Evolutionary conservation across 2,797 vertebrate species (phyloP).

Genomic region (Thalassophryne amazonica): DNA sequence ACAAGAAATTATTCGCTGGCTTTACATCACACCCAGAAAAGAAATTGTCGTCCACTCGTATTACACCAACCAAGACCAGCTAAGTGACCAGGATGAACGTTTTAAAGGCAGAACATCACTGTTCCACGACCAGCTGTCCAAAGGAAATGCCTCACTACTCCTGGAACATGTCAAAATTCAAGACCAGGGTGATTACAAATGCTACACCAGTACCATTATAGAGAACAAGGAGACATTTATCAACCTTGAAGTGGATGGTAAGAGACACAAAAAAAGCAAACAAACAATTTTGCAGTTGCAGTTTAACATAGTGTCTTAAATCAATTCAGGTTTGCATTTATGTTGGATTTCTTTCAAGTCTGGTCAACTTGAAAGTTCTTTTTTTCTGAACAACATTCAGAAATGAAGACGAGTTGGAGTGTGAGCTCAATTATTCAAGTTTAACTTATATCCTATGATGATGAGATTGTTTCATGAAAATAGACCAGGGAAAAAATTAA

Average conservation of each 20-base stretch:
- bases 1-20: constrained; percentile 53
- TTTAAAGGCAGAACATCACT: constrained; percentile 67
- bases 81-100: constrained; percentile 38
- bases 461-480: no score
- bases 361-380: no score
- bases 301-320: no score
- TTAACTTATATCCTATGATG: no score
- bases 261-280: no score
- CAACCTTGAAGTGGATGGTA: constrained; percentile 56
- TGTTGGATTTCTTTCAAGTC: no score
- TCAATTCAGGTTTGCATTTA: no score
- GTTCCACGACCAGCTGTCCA: constrained; percentile 52
- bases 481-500: no score
- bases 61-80: constrained; percentile 45
- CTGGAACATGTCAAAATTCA: constrained; percentile 43
- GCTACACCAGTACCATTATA: constrained; percentile 60
- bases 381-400: no score
- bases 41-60: constrained; percentile 53
- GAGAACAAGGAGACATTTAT: neutral
- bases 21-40: rapidly evolving
- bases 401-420: no score
- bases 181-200: constrained; percentile 71
- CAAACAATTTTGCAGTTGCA: no score
- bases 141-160: constrained; percentile 74
- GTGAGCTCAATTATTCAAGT: no score